Evolutionary conservation across 2,888 invertebrate species (phyloP), one percentile per base, ranked within the genome.

Genomic region (Brenthis ino): DNA sequence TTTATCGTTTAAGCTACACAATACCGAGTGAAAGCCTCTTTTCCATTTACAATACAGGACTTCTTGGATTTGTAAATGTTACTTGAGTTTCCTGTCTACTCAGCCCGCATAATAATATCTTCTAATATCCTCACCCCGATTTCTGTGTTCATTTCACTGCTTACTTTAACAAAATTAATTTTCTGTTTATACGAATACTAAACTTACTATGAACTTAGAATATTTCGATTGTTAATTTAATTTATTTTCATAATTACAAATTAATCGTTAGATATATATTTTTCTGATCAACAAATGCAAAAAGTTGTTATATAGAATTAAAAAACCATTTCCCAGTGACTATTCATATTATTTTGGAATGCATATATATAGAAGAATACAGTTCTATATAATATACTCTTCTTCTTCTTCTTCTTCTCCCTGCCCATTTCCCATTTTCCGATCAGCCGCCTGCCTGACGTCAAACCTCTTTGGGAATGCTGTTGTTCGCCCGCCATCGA

Each of bases 41-140:
- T 47, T 54, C 63, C 51, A 67, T 63, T 67, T 67, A 67, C 63
- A 63, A 48, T 53, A 50, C 63, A 63, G 55, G 63, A 67, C 67
- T 67, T 67, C 67, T 67, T 67, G 63, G 61, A 67, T 67, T 63
- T 67, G 51, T 67, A 67, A 67, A 67, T 67, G 67, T 67, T 50
- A 67, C 67, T 67, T 57, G 56, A 54, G 24, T 67, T 67, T 66
- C 66, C 67, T 43, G 56, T 56, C 54, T 67, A 67, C 67, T 63
- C 67, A 43, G n/a, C 43, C 67, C 61, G 67, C 67, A 67, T 67
- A 67, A 61, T 57, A 67, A 67, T 67, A 57, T 67, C 63, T 63
- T 51, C 56, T 61, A 67, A 67, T 67, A 67, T 48, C 57, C 57
- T 61, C 50, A 37, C 51, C 60, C 66, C 47, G 58, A 66, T 66